Base-by-base conservation (phyloP, 2,888 invertebrate species). In the Maniola hyperantus region DNA sequence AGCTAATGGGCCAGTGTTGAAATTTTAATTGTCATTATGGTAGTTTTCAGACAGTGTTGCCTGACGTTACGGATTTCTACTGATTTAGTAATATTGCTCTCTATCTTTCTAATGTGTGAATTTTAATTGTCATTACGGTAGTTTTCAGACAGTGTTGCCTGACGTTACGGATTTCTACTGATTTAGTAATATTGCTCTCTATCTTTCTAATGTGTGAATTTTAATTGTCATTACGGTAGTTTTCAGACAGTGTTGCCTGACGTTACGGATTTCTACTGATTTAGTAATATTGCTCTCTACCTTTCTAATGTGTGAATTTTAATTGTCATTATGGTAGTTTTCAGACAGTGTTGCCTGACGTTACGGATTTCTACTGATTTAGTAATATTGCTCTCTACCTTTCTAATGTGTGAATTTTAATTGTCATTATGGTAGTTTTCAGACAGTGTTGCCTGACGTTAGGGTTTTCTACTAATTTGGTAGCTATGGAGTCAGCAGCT, bases 401-500 rank as follows among this genome's bases (percentile, higher is more conserved):
- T 20, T 42, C 15, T 20, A 53, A n/a, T 53, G 20, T 39, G 13
- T 13, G 1, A 20, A 20, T 42, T 42, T 51, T 18, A 33, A 53
- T 53, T 48, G 48, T 48, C 48, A 72, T 71, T 65, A 20, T 50
- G 26, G 53, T 44, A 55, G 57, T 26, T 53, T 39, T 26, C 33
- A 34, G 67, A 67, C 71, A 71, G 66, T 71, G 71, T 67, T 71
- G 73, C 73, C 72, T 39, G 55, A 67, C 20, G 64, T 60, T 67
- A 71, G 69, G 75, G 79, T 79, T 79, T 57, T n/a, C 13, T 77
- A 77, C 66, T 64, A 65, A 50, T 60, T 51, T 66, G 57, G 59
- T 67, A 76, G 72, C 81, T 87, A 87, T 79, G 88, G 83, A 64
- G 87, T 88, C 8, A 91, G 78, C 26, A 91, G 80, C 68, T 81